Evolutionary conservation across 2,888 invertebrate genomes (phyloP).

Genomic region (Adineta ricciae): DNA sequence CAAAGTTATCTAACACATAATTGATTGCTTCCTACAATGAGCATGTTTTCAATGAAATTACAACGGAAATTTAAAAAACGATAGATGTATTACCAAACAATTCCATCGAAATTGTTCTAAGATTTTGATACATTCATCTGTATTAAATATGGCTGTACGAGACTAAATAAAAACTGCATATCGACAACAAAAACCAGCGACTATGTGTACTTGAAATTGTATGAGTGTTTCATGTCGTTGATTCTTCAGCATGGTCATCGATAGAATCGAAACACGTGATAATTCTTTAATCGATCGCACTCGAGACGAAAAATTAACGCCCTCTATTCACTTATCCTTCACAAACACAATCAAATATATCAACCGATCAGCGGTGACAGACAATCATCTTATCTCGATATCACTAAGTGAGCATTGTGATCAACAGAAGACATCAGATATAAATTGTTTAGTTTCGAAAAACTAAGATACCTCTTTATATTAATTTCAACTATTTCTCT

Average conservation of each 20-base stretch:
- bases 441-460: too few species aligned
- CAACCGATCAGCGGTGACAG: too few species aligned
- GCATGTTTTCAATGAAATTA: background rate
- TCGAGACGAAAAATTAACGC: too few species aligned
- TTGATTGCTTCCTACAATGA: background rate
- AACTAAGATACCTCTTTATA: background rate
- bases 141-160: background rate
- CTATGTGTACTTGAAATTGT: background rate
- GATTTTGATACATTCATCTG: background rate
- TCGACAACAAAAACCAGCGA: background rate
- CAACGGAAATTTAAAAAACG: background rate
- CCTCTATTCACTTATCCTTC: too few species aligned
- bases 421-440: too few species aligned
- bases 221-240: background rate
- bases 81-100: background rate
- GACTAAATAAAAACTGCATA: background rate
- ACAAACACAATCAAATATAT: too few species aligned
- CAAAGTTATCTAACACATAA: background rate
- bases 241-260: background rate
- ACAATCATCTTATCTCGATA: too few species aligned
- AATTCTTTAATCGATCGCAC: too few species aligned
- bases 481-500: background rate
- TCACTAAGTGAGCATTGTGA: too few species aligned
- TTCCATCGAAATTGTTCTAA: background rate
- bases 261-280: background rate